Conservation (phyloP, 2,113 vertebrate genomes). For the Rhagologus leucostigma region DNA sequence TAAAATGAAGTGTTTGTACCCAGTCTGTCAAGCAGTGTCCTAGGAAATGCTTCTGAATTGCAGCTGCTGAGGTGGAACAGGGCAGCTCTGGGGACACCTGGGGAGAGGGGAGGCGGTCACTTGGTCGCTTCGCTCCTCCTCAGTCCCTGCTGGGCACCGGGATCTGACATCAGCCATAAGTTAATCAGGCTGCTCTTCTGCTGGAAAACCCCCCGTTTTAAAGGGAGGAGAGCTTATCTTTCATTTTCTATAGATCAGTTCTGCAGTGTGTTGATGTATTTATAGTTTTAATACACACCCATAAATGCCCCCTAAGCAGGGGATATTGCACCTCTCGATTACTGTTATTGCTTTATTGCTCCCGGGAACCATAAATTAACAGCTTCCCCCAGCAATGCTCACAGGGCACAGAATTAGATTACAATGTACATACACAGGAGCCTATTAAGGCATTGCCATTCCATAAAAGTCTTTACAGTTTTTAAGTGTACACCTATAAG, state of each 20-base stretch:
- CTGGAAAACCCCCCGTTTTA: slow-evolving; percentile 7
- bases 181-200: background rate
- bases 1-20: background rate
- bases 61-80: background rate
- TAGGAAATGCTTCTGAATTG: background rate
- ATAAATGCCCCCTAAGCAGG: slow-evolving; percentile 76
- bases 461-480: slow-evolving; percentile 73
- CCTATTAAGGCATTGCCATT: slow-evolving; percentile 67
- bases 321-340: slow-evolving; percentile 74
- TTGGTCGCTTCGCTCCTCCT: background rate
- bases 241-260: slow-evolving; percentile 60
- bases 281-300: slow-evolving; percentile 77
- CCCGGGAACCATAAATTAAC: slow-evolving; percentile 71
- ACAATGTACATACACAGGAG: slow-evolving; percentile 59
- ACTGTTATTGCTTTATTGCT: slow-evolving; percentile 77
- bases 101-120: background rate
- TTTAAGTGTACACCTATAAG: slow-evolving; percentile 67
- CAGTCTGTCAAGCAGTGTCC: background rate
- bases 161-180: background rate
- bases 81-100: background rate
- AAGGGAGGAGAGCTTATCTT: slow-evolving; percentile 56
- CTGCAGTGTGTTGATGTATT: slow-evolving; percentile 67
- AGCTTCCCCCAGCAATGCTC: slow-evolving; percentile 61
- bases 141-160: background rate
- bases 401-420: slow-evolving; percentile 60